Conservation (phyloP, 2,797 vertebrate species). For the Acanthopagrus latus region DNA sequence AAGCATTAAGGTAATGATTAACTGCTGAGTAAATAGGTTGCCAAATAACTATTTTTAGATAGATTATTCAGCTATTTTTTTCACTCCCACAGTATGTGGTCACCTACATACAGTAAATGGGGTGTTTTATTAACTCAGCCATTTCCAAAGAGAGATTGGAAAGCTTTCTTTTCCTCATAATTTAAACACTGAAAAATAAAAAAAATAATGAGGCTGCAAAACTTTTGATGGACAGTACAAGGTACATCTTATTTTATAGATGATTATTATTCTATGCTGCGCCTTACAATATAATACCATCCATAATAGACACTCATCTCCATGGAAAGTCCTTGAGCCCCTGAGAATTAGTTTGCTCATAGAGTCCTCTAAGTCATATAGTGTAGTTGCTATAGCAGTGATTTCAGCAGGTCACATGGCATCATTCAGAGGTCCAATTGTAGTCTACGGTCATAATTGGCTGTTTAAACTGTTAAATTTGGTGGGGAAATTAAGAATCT, state of each 20-base stretch:
- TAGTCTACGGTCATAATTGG: slow-evolving; percentile 28
- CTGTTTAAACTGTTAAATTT: slow-evolving; percentile 36
- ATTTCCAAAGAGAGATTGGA: background rate
- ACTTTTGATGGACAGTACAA: slow-evolving; percentile 16
- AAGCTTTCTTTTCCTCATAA: background rate
- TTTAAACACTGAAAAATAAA: background rate
- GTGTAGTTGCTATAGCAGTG: slow-evolving; percentile 8
- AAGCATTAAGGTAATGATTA: too few relatives aligned
- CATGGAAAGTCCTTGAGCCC: slow-evolving; percentile 33
- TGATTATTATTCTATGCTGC: background rate
- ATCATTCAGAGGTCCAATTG: slow-evolving; percentile 22
- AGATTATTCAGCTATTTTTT: too few relatives aligned
- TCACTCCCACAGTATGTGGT: background rate
- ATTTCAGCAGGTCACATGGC: slow-evolving; percentile 1
- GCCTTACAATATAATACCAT: background rate
- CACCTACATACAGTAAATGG: background rate
- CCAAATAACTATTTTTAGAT: too few relatives aligned
- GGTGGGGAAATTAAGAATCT: slow-evolving; percentile 35
- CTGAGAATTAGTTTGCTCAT: slow-evolving; percentile 37
- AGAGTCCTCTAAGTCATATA: background rate
- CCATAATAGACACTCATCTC: slow-evolving; percentile 19
- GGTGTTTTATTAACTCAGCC: background rate
- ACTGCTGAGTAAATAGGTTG: too few relatives aligned
- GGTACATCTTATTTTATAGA: background rate
- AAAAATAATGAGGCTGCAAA: background rate